Evolutionary conservation across 2,888 invertebrate species (phyloP).

Genomic region (Pseudeuparius sepicola): DNA sequence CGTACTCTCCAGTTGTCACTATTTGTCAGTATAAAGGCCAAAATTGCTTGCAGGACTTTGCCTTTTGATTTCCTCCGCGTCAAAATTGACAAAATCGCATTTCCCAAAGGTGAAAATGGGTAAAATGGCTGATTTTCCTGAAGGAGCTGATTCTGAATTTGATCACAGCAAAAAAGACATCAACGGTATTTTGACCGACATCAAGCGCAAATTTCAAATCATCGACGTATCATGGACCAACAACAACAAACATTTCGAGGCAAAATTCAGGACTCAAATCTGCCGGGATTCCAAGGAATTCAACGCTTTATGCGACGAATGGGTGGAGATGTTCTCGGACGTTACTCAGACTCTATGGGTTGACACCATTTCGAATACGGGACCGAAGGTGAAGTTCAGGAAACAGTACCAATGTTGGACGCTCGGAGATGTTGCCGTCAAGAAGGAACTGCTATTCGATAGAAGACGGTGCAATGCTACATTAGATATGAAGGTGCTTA

Average conservation of each 20-base stretch:
- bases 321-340: constrained; percentile 38
- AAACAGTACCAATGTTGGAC: constrained; percentile 41
- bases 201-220: constrained; percentile 36
- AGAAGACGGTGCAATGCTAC: constrained; percentile 36
- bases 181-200: constrained; percentile 31
- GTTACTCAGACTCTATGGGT: constrained; percentile 38
- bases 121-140: constrained; percentile 27
- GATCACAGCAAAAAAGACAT: constrained; percentile 35
- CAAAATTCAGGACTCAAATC: constrained; percentile 37
- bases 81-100: too few relatives aligned
- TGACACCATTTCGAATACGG: constrained; percentile 39
- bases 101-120: constrained; percentile 5
- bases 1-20: too few relatives aligned
- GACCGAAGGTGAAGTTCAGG: constrained; percentile 38
- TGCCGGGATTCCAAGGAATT: constrained; percentile 35
- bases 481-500: constrained; percentile 38
- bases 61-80: too few relatives aligned
- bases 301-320: constrained; percentile 37
- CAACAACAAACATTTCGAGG: constrained; percentile 34
- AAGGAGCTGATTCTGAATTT: too few relatives aligned
- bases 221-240: constrained; percentile 35
- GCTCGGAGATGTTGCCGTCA: constrained; percentile 33
- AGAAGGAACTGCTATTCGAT: constrained; percentile 38
- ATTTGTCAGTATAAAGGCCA: too few relatives aligned
- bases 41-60: too few relatives aligned